These are phyloP conservation scores for Lethenteron reissneri DNA, from an alignment of 2,113 vertebrate species.

Conservation along the genomic window DNA sequence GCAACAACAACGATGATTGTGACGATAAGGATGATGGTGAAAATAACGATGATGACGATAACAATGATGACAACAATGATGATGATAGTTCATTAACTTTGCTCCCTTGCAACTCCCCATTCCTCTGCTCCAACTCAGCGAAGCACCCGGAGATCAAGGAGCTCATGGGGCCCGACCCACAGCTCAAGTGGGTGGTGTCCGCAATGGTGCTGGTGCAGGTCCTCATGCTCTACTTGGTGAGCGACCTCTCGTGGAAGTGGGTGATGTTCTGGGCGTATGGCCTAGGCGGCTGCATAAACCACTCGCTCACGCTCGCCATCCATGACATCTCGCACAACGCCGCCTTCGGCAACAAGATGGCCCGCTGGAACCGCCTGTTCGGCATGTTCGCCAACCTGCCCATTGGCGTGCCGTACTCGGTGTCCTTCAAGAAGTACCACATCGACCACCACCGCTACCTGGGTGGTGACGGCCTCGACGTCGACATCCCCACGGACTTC, in stretches of 20 bases:
- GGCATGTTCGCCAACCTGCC: slow-evolving; percentile 85
- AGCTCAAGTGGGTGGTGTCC: slow-evolving; percentile 69
- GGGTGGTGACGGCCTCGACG: slow-evolving; percentile 55
- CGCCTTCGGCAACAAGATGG: slow-evolving; percentile 55
- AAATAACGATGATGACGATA: too few relatives aligned
- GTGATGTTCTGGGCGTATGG: slow-evolving; percentile 73
- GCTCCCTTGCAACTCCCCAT: background rate
- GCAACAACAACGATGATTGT: too few relatives aligned
- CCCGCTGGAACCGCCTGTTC: slow-evolving; percentile 65
- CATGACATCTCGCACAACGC: slow-evolving; percentile 93
- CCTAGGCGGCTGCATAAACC: slow-evolving; percentile 81
- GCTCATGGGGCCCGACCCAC: slow-evolving; percentile 68
- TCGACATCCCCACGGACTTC: slow-evolving; percentile 60
- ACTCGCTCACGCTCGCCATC: slow-evolving; percentile 74
- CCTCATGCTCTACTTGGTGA: slow-evolving; percentile 53
- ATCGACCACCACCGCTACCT: slow-evolving; percentile 91
- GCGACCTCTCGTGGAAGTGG: slow-evolving; percentile 67
- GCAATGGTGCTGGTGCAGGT: slow-evolving; percentile 61
- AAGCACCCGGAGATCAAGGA: slow-evolving; percentile 85
- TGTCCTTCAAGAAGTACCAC: slow-evolving; percentile 95
- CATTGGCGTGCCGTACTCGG: slow-evolving; percentile 61
- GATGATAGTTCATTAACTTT: background rate
- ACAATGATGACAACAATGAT: too few relatives aligned
- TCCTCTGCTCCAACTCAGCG: slow-evolving; percentile 23
- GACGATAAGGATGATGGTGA: too few relatives aligned